Base-by-base conservation (phyloP, 2,888 invertebrate species). In the Eristalinus sepulchralis region DNA sequence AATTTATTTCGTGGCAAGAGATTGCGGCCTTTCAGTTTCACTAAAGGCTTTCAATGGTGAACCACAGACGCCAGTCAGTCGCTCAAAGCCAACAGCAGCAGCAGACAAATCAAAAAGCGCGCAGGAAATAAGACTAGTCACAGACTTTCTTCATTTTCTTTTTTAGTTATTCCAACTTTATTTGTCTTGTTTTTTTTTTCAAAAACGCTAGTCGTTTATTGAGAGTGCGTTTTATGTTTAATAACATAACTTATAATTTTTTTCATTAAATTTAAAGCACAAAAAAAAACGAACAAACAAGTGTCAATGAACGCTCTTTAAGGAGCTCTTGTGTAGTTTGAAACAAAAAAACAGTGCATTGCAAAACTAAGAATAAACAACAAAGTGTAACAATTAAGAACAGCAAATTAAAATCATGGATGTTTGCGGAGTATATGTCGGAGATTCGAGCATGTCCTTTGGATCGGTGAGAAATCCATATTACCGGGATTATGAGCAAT, bases 401-500 rank as follows among this genome's bases (percentile, higher is more conserved):
- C 47, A 17, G 13, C n/a, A n/a, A n/a, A n/a, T n/a, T n/a, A 47
- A 31, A 82, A 89, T 83, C 57, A 94, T 94, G 94, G 94, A 94
- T 91, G 93, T 94, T 73, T 92, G 91, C 89, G 91, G 91, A 57
- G 91, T 94, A 84, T 94, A 94, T 90, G 92, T 94, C 89, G 94
- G 94, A 57, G 94, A 94, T 89, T 92, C 93, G 53, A 90, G 90
- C 57, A 88, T 94, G 89, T 91, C 94, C 17, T 94, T 93, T 89
- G 93, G 94, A 24, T 92, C 93, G 34, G 91, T 93, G 89, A 91
- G 94, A 73, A 91, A 90, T 67, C 90, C 93, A 17, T 91, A 93
- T 72, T 94, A 94, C 89, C 91, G 94, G 24, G 94, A 94, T 89
- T 94, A 94, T 89, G 94, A 94, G 88, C 93, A 93, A 88, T 93